phyloP scores from a whole-genome alignment of 2,888 invertebrate species.

The Cephus pulcher region DNA sequence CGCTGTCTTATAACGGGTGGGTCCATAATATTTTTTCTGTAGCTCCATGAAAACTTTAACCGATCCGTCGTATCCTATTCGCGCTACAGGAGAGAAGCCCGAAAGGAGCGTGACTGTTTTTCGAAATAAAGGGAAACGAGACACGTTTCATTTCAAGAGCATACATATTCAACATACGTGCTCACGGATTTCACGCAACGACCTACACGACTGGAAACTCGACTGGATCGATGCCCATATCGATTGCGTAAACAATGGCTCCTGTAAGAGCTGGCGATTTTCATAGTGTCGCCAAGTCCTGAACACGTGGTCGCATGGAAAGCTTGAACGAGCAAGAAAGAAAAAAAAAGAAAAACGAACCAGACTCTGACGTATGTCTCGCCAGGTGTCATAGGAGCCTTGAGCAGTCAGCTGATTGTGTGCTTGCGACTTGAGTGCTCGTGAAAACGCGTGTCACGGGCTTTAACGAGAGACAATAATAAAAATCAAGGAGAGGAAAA shows the following conservation, averaged over 20 bases:
- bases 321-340: neutral
- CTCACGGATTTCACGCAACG: neutral
- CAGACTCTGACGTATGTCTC: neutral
- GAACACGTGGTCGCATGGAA: no score
- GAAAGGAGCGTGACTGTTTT: neutral
- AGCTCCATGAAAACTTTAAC: neutral
- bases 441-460: neutral
- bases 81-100: neutral
- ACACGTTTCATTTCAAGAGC: neutral
- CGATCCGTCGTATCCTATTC: neutral
- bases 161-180: neutral
- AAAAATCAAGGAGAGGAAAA: constrained; percentile 4
- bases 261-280: neutral
- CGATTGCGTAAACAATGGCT: neutral
- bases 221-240: neutral
- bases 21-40: no score
- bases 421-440: neutral
- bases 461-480: neutral
- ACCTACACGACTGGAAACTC: neutral
- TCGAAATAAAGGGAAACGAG: neutral
- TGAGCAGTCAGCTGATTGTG: neutral
- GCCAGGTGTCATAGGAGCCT: neutral
- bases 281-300: neutral
- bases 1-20: no score
- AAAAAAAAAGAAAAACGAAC: neutral